These are phyloP conservation scores for Platygyra sinensis DNA, from an alignment of 64 coral and sea anemone genomes.

Conservation along the genomic window DNA sequence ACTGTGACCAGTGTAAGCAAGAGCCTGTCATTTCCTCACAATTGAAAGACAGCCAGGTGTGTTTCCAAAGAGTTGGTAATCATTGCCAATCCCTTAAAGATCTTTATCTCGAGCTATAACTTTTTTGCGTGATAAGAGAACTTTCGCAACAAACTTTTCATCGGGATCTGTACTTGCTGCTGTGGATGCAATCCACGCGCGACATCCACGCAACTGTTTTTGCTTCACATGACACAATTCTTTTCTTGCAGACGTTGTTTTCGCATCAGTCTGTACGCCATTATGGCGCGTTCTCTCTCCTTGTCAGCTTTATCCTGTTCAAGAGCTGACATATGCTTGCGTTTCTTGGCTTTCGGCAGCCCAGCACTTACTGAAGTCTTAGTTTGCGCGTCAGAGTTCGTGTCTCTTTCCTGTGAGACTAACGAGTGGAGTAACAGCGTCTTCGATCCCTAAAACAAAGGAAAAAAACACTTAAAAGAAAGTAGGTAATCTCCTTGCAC, in stretches of 20 bases:
- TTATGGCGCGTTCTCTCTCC: slow-evolving; percentile 46
- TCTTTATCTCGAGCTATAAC: no score
- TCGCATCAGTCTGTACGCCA: slow-evolving; percentile 46
- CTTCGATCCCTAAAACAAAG: slow-evolving; percentile 34
- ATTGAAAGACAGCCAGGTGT: no score
- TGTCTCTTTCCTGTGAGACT: background rate
- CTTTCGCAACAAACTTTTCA: no score
- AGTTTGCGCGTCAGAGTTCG: background rate
- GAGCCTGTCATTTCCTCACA: no score
- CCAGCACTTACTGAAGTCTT: background rate
- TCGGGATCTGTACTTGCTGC: no score
- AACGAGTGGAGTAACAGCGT: slow-evolving; percentile 31
- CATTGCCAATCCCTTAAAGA: no score
- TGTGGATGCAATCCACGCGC: background rate
- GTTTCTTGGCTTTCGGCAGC: slow-evolving; percentile 45
- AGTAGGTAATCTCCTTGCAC: no score
- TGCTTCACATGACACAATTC: background rate
- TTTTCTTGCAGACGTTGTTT: slow-evolving; percentile 28
- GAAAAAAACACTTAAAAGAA: background rate
- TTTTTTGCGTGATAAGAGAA: no score
- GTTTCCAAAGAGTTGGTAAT: no score
- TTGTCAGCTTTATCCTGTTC: slow-evolving; percentile 52
- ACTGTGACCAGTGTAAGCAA: no score
- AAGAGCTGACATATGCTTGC: slow-evolving; percentile 53
- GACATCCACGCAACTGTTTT: background rate